Base-by-base conservation (phyloP, 1,140 invertebrate species). In the Drosophila kikkawai region DNA sequence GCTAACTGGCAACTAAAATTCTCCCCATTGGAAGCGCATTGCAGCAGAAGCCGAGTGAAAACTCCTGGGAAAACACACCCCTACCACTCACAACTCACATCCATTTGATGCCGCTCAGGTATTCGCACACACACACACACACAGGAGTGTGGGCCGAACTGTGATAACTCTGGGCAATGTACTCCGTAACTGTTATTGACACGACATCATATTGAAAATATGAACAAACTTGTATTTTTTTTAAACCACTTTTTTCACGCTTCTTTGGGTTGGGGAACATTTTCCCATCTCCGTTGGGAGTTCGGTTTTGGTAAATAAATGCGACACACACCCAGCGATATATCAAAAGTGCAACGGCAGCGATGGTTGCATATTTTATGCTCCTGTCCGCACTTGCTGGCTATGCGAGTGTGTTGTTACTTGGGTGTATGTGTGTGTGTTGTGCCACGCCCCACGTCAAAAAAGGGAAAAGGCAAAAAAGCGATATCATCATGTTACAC, bases 201-300 rank as follows among this genome's bases (percentile, higher is more conserved):
- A 84, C 73, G 81, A 71, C 85, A 84, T 88, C 80, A 88, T 90
- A 90, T 85, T 90, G 85, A 84, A 85, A 84, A 90, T 88, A 80
- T 84, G 61, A 64, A 65, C 51, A 36, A 48, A 15, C 26, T 56
- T 44, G 29, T 34, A n/a, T n/a, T 59, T 45, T 37, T 75, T 77
- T 74, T 68, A 66, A 57, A 44, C 50, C 4, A 37, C 71, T 59
- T 76, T 71, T 47, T 66, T 41, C 34, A 22, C 48, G 37, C 53
- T 44, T 32, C 48, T 32, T 66, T 70, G 63, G 60, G 22, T 7
- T 17, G 47, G 42, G 45, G 60, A 26, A 63, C 36, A 50, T 57
- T 39, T 39, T 58, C 26, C 36, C 29, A 22, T 8, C 58, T 64
- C 70, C 75, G 22, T 42, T 64, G 58, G 60, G 48, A 64, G 36